Base-by-base conservation (phyloP, 1,140 invertebrate species). In the Eulimnadia texana region DNA sequence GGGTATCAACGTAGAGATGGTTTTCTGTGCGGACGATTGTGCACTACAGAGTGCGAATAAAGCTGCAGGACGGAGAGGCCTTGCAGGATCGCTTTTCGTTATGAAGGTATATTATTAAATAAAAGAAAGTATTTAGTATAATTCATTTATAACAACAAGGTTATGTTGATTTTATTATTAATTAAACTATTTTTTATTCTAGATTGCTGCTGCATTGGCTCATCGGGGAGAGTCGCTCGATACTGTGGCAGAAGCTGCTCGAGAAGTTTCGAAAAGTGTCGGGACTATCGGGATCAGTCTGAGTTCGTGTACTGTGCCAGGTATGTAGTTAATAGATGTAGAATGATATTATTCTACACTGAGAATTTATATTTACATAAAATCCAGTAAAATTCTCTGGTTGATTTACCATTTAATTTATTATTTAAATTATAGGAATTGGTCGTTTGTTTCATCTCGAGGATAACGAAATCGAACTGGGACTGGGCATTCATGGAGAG, bases 401-500 rank as follows among this genome's bases (percentile, higher is more conserved):
- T n/a, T n/a, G n/a, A n/a, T n/a, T n/a, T n/a, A n/a, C n/a, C n/a
- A n/a, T n/a, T n/a, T n/a, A n/a, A n/a, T n/a, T n/a, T n/a, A n/a
- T n/a, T n/a, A n/a, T n/a, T n/a, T n/a, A n/a, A n/a, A n/a, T n/a
- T n/a, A n/a, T n/a, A n/a, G n/a, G n/a, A n/a, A n/a, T n/a, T n/a
- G 72, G 71, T 1, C 78, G 79, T 1, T 74, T 85, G 58, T 90
- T 90, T 67, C 74, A 80, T 20, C 72, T 91, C 27, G 73, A 73
- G 9, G 57, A 72, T 1, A 82, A 84, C 68, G 80, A 87, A 71
- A 81, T 91, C 71, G 88, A 91, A 74, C 73, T 91, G 9, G 90
- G 90, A 1, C 77, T 89, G 23, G 90, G 90, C 56, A 78, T 91
- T 54, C 89, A 93, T 71, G 90, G 89, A 0, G 90, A 93, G 74